Conservation (phyloP, 2,113 vertebrate genomes). For the Tragelaphus scriptus region DNA sequence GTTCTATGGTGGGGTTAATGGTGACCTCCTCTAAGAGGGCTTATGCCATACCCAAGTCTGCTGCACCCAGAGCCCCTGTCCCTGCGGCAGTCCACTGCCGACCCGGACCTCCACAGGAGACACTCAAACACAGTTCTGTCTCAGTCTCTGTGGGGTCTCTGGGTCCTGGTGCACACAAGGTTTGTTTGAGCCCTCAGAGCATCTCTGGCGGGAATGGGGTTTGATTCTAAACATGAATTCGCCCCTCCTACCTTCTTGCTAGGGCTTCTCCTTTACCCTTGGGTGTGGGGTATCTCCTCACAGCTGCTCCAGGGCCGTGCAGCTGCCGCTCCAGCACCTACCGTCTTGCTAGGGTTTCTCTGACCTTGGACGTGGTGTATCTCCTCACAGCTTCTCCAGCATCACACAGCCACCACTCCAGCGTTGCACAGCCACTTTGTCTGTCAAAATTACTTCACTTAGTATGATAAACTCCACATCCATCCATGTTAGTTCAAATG, state of each 20-base stretch:
- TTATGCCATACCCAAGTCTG: not conserved
- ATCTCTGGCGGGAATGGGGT: not conserved
- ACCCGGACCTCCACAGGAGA: not conserved
- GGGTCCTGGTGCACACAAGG: not conserved
- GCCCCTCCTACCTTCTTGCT: not conserved
- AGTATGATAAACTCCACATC: not conserved
- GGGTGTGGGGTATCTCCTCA: not conserved
- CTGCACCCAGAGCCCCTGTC: not conserved
- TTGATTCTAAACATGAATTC: not conserved
- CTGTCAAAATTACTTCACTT: not conserved
- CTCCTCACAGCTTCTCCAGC: not conserved
- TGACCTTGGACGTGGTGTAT: not conserved
- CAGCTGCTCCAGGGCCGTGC: not conserved
- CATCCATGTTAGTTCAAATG: not conserved
- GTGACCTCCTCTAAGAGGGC: not conserved
- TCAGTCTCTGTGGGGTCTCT: not conserved
- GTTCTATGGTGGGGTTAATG: not conserved
- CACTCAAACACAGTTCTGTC: not conserved
- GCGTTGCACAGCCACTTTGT: fast-evolving
- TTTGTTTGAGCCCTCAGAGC: not conserved
- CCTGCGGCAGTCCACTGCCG: not conserved
- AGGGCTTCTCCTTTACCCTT: not conserved
- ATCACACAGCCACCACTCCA: not conserved
- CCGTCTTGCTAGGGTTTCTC: not conserved
- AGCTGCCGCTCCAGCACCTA: fast-evolving